Evolutionary conservation across 2,113 vertebrate species (phyloP), one percentile per base, ranked within the genome.

Genomic region (Pelmatolapia mariae): DNA sequence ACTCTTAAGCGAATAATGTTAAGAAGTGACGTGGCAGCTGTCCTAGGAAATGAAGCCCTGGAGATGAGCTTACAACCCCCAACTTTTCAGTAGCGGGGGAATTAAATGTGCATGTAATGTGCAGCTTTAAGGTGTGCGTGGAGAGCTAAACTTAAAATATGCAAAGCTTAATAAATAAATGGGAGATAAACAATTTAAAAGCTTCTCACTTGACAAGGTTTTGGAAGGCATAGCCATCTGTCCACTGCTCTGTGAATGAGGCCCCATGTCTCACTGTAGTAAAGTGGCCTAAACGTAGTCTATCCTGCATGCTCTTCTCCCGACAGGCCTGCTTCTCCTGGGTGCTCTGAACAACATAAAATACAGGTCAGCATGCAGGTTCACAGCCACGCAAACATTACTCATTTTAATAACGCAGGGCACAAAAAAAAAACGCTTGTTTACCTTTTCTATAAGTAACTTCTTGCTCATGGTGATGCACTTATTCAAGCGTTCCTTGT

Each of bases 391-490:
- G 57, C 1, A 26, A 12, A 71, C 11, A 6, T 11, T 10, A 8
- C 33, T 22, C 5, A 66, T 66, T 68, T 68, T 22, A 36, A 53
- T 19, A 2, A 52, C 3, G 22, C 73, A 43, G 13, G 29, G 24
- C 8, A 43, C 33, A 36, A 2, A 33, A 15, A 33, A 15, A 80
- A 45, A 66, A 13, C 19, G 3, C 7, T 40, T 1, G 3, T 16
- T 91, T 95, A 98, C 99, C 97, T 99, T 99, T 96, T 99, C 98
- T 96, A 99, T 98, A n/a, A 99, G 97, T 94, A 99, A 96, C 91
- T 99, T 99, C 96, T 99, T 99, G 96, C 98, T 99, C 99, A 99
- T 99, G 85, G 98, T 98, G 96, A 99, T 99, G 93, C 99, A 99
- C 95, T 99, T 99, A 96, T 99, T 99, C 97, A 99, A 97, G 86